A percentile compares a stretch with the other conserved stretches of the same genome.
Conservation (phyloP, 2,888 invertebrate species). For the Alviniconcha strummeri region DNA sequence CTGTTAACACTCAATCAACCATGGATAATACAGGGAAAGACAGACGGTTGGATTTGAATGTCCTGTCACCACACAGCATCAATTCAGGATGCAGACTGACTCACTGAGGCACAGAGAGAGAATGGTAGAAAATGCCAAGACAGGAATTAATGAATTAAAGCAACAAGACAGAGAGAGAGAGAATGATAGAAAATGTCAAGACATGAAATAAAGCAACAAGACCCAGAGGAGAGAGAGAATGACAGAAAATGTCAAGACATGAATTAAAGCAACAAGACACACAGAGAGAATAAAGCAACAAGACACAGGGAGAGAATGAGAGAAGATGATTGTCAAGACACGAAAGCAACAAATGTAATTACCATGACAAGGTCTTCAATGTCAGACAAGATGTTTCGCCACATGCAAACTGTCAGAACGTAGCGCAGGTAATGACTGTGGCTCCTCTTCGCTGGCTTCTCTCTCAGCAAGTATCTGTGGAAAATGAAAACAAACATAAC, state of each 20-base stretch:
- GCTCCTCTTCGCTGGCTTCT: slow-evolving; percentile 4
- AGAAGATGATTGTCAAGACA: not conserved
- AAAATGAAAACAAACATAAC: not conserved
- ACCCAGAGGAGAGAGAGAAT: not conserved
- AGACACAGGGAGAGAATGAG: not conserved
- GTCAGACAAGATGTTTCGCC: slow-evolving; percentile 5
- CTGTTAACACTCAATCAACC: no score
- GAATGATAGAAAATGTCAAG: not conserved
- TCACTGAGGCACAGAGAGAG: not conserved
- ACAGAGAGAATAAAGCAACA: not conserved
- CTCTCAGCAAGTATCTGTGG: slow-evolving; percentile 12
- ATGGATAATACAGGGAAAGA: no score
- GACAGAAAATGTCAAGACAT: not conserved
- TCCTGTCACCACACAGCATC: not conserved
- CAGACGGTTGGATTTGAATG: no score
- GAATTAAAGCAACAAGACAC: no score
- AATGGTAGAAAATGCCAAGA: not conserved
- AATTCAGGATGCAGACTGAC: not conserved
- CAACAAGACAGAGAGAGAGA: not conserved
- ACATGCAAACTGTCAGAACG: slow-evolving; percentile 4
- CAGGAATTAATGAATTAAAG: no score
- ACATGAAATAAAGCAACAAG: not conserved
- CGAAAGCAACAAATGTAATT: not conserved
- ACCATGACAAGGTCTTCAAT: slow-evolving; percentile 7
- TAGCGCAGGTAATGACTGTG: slow-evolving; percentile 28